A percentile compares a stretch with the other conserved stretches of the same genome.
These are phyloP conservation scores for Metaphire vulgaris DNA, from an alignment of 1,140 invertebrate species.

Conservation along the genomic window DNA sequence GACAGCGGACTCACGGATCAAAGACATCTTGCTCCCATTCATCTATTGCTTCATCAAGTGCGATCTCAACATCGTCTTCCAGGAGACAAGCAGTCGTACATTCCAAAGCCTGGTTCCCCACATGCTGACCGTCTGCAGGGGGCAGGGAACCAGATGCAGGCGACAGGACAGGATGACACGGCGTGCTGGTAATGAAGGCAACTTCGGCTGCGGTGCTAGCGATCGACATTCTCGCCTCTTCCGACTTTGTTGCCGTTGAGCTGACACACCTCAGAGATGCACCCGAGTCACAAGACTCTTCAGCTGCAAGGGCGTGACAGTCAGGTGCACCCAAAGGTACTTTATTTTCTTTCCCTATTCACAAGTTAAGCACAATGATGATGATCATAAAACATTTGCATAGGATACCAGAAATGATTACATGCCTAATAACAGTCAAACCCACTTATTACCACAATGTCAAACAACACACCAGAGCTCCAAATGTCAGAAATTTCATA, in stretches of 20 bases:
- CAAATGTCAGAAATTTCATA: background rate
- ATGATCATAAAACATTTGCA: background rate
- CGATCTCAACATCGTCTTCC: conserved; percentile 34
- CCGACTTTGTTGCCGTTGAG: background rate
- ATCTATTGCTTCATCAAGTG: conserved; percentile 54
- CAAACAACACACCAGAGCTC: background rate
- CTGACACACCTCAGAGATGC: background rate
- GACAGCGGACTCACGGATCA: conserved; percentile 62
- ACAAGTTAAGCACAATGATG: background rate
- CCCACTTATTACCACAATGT: background rate
- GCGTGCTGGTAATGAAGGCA: conserved; percentile 13
- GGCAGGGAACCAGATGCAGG: conserved; percentile 9
- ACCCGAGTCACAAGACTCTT: background rate
- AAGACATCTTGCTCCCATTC: conserved; percentile 67
- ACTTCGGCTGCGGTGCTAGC: background rate
- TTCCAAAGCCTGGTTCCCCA: background rate
- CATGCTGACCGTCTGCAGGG: background rate
- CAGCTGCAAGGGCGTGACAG: background rate
- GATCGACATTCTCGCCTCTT: background rate
- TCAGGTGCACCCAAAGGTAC: background rate
- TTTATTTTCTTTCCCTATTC: conserved; percentile 17
- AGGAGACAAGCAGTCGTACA: background rate
- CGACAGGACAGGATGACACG: background rate
- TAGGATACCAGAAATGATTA: background rate
- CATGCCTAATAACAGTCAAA: background rate